Percentiles rank a stretch among this genome's conserved stretches.
Conservation (phyloP, 2,888 invertebrate species). For the Hirtodrosophila alboralis region DNA sequence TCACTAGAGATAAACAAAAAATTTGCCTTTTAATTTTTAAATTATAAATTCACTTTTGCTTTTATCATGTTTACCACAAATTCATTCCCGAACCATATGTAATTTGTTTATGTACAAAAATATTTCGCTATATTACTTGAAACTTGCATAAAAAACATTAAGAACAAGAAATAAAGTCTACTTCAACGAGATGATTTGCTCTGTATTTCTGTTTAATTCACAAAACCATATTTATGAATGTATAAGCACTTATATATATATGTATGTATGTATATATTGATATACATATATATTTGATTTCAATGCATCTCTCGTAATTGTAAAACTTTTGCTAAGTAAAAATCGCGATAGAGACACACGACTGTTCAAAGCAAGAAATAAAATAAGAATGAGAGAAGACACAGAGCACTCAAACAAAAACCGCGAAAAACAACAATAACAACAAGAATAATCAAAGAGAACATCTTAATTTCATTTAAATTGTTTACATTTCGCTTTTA, state of each 20-base stretch:
- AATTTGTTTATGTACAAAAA: no score
- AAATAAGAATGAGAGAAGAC: constrained; percentile 26
- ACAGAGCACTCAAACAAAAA: constrained; percentile 12
- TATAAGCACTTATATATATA: background rate
- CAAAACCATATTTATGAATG: background rate
- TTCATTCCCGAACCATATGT: constrained; percentile 16
- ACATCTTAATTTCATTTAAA: constrained; percentile 26
- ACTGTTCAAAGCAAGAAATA: constrained; percentile 35
- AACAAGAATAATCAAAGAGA: no score
- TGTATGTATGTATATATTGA: background rate
- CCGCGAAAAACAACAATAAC: constrained; percentile 7
- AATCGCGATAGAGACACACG: constrained; percentile 18
- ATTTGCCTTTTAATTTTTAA: constrained; percentile 7
- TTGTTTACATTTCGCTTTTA: constrained; percentile 21
- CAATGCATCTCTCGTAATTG: constrained; percentile 8
- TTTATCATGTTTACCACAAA: constrained; percentile 31
- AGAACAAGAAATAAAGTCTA: background rate
- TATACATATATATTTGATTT: background rate
- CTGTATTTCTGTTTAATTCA: background rate
- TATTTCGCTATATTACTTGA: no score
- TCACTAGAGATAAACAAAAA: constrained; percentile 43
- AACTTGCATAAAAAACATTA: background rate
- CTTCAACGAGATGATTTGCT: background rate
- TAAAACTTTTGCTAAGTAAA: background rate
- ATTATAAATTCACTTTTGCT: constrained; percentile 15